Conservation (phyloP, 2,797 vertebrate species). For the Dallia pectoralis region DNA sequence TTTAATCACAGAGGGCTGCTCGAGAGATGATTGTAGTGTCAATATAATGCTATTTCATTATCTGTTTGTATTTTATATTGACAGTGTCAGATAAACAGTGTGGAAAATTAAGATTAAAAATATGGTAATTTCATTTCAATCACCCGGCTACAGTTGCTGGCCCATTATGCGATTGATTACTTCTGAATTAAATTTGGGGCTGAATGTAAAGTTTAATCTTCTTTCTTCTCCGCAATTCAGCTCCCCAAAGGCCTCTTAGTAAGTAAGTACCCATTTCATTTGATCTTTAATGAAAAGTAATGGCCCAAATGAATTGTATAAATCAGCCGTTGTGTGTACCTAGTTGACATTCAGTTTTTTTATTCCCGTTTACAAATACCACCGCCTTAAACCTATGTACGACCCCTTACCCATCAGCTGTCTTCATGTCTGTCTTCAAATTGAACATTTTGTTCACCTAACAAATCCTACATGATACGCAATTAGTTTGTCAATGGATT, state of each 20-base stretch:
- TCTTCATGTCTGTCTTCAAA: slow-evolving; percentile 22
- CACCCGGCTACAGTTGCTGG: slow-evolving; percentile 99
- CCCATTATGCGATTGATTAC: slow-evolving; percentile 99
- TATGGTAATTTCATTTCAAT: slow-evolving; percentile 99
- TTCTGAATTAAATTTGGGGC: slow-evolving; percentile 99
- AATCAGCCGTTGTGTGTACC: slow-evolving; percentile 99
- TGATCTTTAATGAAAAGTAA: slow-evolving; percentile 99
- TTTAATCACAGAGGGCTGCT: slow-evolving; percentile 99
- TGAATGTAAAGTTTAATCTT: slow-evolving; percentile 99
- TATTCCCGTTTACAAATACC: slow-evolving; percentile 57
- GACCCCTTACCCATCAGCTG: background rate
- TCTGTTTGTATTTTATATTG: slow-evolving; percentile 99
- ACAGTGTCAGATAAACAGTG: slow-evolving; percentile 99
- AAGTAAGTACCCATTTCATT: slow-evolving; percentile 99
- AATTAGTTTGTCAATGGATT: slow-evolving; percentile 34
- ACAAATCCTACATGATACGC: slow-evolving; percentile 28
- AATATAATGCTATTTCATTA: slow-evolving; percentile 99
- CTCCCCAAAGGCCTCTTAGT: slow-evolving; percentile 99
- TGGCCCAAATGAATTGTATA: slow-evolving; percentile 99
- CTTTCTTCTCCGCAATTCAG: slow-evolving; percentile 99
- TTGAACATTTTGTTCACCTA: slow-evolving; percentile 20
- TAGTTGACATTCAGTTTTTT: slow-evolving; percentile 85
- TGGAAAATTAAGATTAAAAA: slow-evolving; percentile 99
- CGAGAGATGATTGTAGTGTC: slow-evolving; percentile 99
- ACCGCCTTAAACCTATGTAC: slow-evolving; percentile 61